Percentiles rank a stretch among this genome's conserved stretches.
These are phyloP conservation scores for Ditylenchus weischeri DNA, from an alignment of 2,888 invertebrate genomes.

Conservation along the genomic window DNA sequence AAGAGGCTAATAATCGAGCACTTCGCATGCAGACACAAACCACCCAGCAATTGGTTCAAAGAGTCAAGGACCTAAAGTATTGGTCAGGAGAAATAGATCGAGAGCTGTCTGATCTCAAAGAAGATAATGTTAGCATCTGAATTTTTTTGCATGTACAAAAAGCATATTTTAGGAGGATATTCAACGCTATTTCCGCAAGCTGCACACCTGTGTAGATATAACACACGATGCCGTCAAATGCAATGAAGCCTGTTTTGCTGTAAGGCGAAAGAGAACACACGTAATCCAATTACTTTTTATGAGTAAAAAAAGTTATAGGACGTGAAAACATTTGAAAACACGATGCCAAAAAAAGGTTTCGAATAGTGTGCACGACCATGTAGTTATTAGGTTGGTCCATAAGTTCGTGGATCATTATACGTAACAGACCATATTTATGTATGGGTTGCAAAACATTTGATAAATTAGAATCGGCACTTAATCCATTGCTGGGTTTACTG, in stretches of 20 bases:
- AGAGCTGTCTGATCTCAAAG: conserved; percentile 50
- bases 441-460: too few species aligned
- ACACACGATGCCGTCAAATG: conserved; percentile 39
- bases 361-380: too few species aligned
- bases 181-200: conserved; percentile 42
- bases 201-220: conserved; percentile 44
- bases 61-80: conserved; percentile 54
- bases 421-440: too few species aligned
- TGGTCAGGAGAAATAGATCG: conserved; percentile 57
- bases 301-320: too few species aligned
- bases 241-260: conserved; percentile 49
- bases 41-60: conserved; percentile 50
- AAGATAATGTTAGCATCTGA: conserved; percentile 36
- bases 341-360: too few species aligned
- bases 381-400: too few species aligned
- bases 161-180: conserved; percentile 37
- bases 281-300: conserved; percentile 19
- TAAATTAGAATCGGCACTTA: too few species aligned
- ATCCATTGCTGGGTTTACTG: too few species aligned
- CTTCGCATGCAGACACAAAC: conserved; percentile 51
- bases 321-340: too few species aligned
- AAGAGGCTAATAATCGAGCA: conserved; percentile 53
- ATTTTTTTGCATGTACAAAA: too few species aligned
- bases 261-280: conserved; percentile 50
- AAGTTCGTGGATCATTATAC: too few species aligned